Conservation (phyloP, 2,888 invertebrate species). For the Brachypalpus laphriformis region DNA sequence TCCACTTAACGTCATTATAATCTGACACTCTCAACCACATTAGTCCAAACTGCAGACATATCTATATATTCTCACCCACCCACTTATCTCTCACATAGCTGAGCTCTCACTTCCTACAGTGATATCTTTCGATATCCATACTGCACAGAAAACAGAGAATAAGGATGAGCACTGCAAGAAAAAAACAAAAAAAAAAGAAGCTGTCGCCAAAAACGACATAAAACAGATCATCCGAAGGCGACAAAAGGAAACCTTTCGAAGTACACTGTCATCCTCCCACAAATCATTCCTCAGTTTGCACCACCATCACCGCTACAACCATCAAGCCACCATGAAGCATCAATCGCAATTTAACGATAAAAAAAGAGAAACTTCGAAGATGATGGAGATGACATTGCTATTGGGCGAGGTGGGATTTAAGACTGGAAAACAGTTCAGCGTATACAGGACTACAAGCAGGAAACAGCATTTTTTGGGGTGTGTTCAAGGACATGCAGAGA, state of each 20-base stretch:
- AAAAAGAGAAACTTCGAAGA: conserved; percentile 47
- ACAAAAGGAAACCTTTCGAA: conserved; percentile 40
- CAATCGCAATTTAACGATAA: conserved; percentile 64
- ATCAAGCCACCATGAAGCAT: conserved; percentile 31
- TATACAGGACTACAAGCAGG: conserved; percentile 12
- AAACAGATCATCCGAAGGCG: conserved; percentile 50
- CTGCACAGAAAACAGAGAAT: neutral
- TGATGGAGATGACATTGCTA: conserved; percentile 57
- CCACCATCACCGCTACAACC: conserved; percentile 4
- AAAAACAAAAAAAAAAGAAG: conserved; percentile 7
- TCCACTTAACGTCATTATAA: conserved; percentile 57
- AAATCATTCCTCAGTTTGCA: conserved; percentile 46
- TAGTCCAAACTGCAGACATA: conserved; percentile 14
- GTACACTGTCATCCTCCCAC: conserved; percentile 53
- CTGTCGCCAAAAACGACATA: conserved; percentile 50
- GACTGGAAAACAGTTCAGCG: neutral
- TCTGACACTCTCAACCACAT: conserved; percentile 41
- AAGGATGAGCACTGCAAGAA: conserved; percentile 30
- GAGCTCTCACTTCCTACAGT: conserved; percentile 5
- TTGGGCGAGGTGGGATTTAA: neutral
- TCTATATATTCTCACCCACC: too few relatives aligned
- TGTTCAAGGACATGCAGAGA: conserved; percentile 9
- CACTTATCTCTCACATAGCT: neutral
- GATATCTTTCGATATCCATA: conserved; percentile 3
- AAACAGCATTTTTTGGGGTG: conserved; percentile 1